Evolutionary conservation across 2,797 vertebrate genomes (phyloP), one percentile per base, ranked within the genome.

Genomic region (Rhyacichthys aspro): DNA sequence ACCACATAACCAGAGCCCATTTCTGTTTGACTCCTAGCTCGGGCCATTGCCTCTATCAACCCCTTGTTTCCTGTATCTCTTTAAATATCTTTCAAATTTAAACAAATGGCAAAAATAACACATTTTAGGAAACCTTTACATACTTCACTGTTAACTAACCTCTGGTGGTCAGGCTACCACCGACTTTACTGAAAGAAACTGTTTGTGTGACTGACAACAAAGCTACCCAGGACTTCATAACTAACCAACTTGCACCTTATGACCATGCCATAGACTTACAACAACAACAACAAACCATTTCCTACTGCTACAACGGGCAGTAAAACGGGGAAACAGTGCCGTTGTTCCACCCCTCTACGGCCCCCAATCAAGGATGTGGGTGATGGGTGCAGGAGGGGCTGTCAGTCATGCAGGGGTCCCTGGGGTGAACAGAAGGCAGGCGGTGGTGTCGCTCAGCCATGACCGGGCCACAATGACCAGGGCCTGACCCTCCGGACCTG

Each of bases 381-480:
- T 85, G 83, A 84, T 87, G 79, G 82, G 82, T 83, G 82, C 90
- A 89, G 84, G 86, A 87, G 88, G 84, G 81, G 74, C 87, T 88
- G 89, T 89, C 88, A 91, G 79, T 91, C 90, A 91, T 67, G 44
- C 72, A 71, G 74, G 78, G 87, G 86, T 88, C 86, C 82, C 86
- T 78, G 70, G 87, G 86, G 85, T 86, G 85, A 88, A 87, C 88
- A 92, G 88, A 89, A 90, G 89, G 87, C 88, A 90, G 87, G 86
- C 88, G 79, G 84, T 81, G 77, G 86, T 89, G 89, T 90, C 88
- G 79, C 86, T 91, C 87, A 92, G 87, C 88, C 86, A 84, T 90
- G 88, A 92, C 86, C 86, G 88, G 85, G 81, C 79, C 86, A 87
- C 87, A 88, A 90, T 90, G 89, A 89, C 89, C 88, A 91, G 78